Percentiles rank a stretch among this genome's conserved stretches.
Evolutionary conservation across 1,140 invertebrate species (phyloP).

Genomic region (Nephotettix cincticeps): DNA sequence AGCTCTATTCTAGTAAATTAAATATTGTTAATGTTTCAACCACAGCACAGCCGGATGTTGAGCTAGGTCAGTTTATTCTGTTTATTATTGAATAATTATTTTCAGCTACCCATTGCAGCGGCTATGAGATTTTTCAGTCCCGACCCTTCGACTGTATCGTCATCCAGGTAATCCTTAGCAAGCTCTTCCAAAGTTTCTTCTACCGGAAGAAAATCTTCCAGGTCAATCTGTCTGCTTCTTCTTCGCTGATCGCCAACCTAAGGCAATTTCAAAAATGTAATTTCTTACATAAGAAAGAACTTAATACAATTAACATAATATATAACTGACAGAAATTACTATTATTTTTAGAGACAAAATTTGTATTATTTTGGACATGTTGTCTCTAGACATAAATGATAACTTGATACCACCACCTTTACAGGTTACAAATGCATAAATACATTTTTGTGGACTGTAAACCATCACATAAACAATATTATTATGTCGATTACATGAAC

Average conservation of each 20-base stretch:
- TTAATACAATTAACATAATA: neutral
- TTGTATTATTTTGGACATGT: neutral
- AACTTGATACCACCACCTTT: neutral
- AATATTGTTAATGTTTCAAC: too few species aligned
- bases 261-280: too few species aligned
- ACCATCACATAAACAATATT: too few species aligned
- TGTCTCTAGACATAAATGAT: neutral
- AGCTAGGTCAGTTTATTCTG: too few species aligned
- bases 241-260: slow-evolving; percentile 16
- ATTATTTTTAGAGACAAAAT: neutral
- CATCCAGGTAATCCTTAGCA: slow-evolving; percentile 14
- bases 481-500: too few species aligned
- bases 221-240: slow-evolving; percentile 20
- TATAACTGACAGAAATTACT: neutral
- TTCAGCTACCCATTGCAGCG: neutral
- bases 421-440: neutral
- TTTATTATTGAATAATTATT: too few species aligned
- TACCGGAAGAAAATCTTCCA: slow-evolving; percentile 30
- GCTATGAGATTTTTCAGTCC: neutral
- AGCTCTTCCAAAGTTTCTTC: slow-evolving; percentile 18
- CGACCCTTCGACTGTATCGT: neutral
- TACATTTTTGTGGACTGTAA: too few species aligned
- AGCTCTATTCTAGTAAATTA: too few species aligned
- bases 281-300: too few species aligned
- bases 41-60: too few species aligned